phyloP scores from a whole-genome alignment of 2,888 invertebrate genomes.

The Mythimna lalbum region DNA sequence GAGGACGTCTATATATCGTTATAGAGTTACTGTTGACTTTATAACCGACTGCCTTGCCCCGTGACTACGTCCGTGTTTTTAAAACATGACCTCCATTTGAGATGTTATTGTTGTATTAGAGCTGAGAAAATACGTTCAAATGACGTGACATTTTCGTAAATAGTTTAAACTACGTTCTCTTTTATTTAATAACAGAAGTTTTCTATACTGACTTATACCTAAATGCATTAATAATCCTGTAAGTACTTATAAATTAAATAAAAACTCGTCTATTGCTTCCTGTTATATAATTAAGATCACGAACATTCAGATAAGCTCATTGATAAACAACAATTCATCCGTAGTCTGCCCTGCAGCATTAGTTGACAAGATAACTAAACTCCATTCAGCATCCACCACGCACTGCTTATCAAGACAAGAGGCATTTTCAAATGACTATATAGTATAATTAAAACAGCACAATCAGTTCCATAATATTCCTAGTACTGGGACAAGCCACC shows the following conservation, averaged over 20 bases:
- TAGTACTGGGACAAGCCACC: too few species aligned
- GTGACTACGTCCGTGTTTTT: conserved; percentile 43
- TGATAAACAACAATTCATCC: not conserved
- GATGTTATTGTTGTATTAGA: conserved; percentile 4
- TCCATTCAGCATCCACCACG: not conserved
- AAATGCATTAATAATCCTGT: too few species aligned
- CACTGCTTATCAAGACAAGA: not conserved
- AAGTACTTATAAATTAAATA: not conserved
- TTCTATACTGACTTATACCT: not conserved
- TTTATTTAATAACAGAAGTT: not conserved
- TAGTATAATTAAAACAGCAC: not conserved
- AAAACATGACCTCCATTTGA: conserved; percentile 35
- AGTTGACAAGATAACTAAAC: conserved; percentile 9
- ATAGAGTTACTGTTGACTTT: conserved; percentile 12
- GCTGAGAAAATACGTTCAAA: not conserved
- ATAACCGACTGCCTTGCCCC: conserved; percentile 20
- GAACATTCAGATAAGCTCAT: conserved; percentile 8
- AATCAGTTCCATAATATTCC: not conserved
- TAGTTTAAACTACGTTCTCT: not conserved
- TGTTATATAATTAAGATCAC: conserved; percentile 5
- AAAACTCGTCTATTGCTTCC: not conserved
- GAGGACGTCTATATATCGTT: conserved; percentile 50
- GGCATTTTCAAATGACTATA: not conserved
- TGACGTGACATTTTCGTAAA: not conserved
- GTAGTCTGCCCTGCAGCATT: not conserved